These are phyloP conservation scores for Drosophila meridiana DNA, from an alignment of 2,888 invertebrate genomes.

Conservation along the genomic window DNA sequence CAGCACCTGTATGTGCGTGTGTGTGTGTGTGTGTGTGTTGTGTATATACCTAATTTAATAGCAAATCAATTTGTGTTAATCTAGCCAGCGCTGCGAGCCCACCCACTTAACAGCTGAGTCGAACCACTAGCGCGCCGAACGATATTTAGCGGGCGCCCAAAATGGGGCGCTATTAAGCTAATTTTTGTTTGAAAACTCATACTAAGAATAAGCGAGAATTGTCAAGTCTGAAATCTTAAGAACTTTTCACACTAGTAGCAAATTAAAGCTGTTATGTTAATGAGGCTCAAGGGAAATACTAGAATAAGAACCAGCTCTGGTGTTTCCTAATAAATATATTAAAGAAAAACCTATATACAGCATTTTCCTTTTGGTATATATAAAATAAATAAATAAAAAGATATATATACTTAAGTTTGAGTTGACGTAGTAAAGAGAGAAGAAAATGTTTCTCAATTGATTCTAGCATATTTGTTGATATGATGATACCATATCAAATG, in stretches of 20 bases:
- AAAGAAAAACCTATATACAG: too few relatives aligned
- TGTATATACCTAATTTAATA: conserved; percentile 78
- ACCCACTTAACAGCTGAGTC: conserved; percentile 62
- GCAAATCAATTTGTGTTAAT: conserved; percentile 83
- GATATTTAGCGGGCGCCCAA: conserved; percentile 13
- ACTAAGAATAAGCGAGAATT: not conserved
- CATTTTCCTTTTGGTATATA: too few relatives aligned
- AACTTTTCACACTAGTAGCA: too few relatives aligned
- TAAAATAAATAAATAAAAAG: too few relatives aligned
- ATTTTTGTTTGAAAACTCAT: not conserved
- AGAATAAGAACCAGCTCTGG: too few relatives aligned
- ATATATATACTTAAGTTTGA: too few relatives aligned
- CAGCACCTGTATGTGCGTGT: conserved; percentile 29
- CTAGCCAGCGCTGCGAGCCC: conserved; percentile 54
- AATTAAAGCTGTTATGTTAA: too few relatives aligned
- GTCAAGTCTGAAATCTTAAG: not conserved
- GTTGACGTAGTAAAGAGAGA: too few relatives aligned
- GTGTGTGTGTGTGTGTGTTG: conserved; percentile 30
- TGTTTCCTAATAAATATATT: too few relatives aligned
- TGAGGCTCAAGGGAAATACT: too few relatives aligned
- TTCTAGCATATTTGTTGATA: too few relatives aligned
- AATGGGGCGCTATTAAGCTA: conserved; percentile 31
- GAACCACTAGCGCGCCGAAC: not conserved
- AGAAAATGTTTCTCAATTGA: too few relatives aligned
- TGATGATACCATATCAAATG: not conserved